These are phyloP conservation scores for Megalopta genalis DNA, from an alignment of 1,140 invertebrate species.

Conservation along the genomic window DNA sequence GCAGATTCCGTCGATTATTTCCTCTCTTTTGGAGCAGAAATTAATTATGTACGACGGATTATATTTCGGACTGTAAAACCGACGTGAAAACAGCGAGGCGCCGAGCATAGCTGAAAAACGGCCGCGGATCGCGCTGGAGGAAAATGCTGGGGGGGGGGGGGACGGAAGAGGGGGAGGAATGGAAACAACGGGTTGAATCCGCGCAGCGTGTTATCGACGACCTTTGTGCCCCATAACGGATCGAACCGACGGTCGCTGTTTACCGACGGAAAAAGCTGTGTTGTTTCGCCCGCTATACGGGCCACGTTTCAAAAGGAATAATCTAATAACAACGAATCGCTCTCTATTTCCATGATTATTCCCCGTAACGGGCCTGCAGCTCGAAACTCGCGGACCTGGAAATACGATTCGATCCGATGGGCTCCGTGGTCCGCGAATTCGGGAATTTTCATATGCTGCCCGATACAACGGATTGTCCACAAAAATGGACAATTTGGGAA, in stretches of 20 bases:
- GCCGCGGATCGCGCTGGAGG: background rate
- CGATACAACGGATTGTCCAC: background rate
- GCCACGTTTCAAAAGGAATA: background rate
- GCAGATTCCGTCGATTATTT: background rate
- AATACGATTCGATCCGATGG: conserved; percentile 8
- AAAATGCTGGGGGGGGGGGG: too few species aligned
- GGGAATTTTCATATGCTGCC: background rate
- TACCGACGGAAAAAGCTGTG: background rate
- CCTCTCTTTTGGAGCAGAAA: background rate
- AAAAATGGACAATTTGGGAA: too few species aligned
- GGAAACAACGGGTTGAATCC: background rate
- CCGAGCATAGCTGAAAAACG: background rate
- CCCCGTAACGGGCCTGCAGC: conserved; percentile 4
- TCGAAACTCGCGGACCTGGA: background rate
- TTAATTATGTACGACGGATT: background rate
- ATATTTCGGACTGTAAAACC: conserved; percentile 1
- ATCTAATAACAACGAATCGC: conserved; percentile 10
- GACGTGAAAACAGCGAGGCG: background rate
- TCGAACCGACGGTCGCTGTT: background rate
- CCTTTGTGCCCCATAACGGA: background rate
- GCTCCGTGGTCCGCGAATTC: background rate
- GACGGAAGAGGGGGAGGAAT: too few species aligned
- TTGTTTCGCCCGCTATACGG: background rate
- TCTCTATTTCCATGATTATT: conserved; percentile 19
- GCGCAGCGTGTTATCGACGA: background rate